Conservation (phyloP, 2,797 vertebrate genomes). For the Lateolabrax maculatus region DNA sequence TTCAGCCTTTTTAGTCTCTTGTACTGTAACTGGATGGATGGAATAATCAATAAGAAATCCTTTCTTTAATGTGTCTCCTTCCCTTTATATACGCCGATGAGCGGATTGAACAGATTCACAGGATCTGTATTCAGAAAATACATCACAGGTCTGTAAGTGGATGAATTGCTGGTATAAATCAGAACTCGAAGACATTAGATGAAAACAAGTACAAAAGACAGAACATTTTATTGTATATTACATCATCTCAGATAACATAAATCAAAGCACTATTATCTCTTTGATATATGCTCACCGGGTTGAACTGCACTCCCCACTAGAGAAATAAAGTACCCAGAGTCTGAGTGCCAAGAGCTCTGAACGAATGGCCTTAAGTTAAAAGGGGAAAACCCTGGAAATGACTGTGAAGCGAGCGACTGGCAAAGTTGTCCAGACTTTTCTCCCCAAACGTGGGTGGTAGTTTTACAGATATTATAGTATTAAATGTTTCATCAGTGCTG, state of each 20-base stretch:
- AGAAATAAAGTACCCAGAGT: conserved; percentile 2
- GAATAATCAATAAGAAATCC: not conserved
- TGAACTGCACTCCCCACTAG: conserved; percentile 16
- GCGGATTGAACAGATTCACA: conserved; percentile 7
- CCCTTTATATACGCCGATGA: not conserved
- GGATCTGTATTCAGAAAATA: conserved; percentile 3
- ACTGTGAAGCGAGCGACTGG: not conserved
- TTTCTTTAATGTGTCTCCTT: not conserved
- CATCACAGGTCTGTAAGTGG: conserved; percentile 6
- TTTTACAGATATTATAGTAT: conserved; percentile 42
- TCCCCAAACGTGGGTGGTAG: conserved; percentile 23
- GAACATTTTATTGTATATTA: conserved; percentile 46
- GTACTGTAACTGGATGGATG: too few species aligned
- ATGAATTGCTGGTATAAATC: conserved; percentile 45
- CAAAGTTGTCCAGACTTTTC: conserved; percentile 7
- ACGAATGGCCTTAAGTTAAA: not conserved
- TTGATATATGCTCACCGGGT: conserved; percentile 35
- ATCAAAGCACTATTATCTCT: conserved; percentile 47
- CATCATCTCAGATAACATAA: conserved; percentile 36
- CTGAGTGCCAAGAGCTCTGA: conserved; percentile 12
- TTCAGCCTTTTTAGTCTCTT: not conserved
- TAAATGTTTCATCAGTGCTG: conserved; percentile 70
- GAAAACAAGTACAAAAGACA: conserved; percentile 51
- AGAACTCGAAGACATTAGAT: conserved; percentile 12
- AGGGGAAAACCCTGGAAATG: not conserved